Conservation (phyloP, 2,797 vertebrate species). For the Arrhamphus sclerolepis region DNA sequence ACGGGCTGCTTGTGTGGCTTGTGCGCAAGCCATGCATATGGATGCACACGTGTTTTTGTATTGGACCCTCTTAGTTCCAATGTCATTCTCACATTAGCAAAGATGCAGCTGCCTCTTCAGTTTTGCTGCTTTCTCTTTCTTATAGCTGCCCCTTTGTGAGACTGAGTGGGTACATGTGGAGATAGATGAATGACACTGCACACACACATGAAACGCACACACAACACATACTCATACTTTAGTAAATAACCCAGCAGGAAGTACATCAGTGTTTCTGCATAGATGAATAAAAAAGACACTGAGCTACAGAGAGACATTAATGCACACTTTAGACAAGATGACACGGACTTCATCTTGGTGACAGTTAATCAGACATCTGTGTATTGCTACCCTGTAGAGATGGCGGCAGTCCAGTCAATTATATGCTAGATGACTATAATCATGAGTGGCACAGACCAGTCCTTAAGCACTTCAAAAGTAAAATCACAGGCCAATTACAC, state of each 20-base stretch:
- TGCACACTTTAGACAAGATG: constrained; percentile 70
- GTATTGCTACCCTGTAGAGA: constrained; percentile 65
- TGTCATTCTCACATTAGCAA: constrained; percentile 70
- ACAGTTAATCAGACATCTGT: constrained; percentile 77
- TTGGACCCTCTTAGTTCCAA: constrained; percentile 68
- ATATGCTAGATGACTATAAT: constrained; percentile 66
- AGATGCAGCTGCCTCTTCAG: constrained; percentile 81
- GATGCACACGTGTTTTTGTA: constrained; percentile 75
- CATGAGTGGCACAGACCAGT: constrained; percentile 61
- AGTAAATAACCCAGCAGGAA: constrained; percentile 79
- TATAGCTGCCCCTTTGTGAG: constrained; percentile 73
- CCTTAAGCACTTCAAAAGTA: constrained; percentile 60
- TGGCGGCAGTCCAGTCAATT: constrained; percentile 72
- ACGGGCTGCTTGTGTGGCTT: constrained; percentile 23
- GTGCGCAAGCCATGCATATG: constrained; percentile 43
- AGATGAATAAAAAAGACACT: constrained; percentile 61
- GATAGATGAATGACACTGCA: constrained; percentile 75
- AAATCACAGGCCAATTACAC: constrained; percentile 63
- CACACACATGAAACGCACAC: constrained; percentile 48
- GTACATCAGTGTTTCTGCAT: constrained; percentile 73
- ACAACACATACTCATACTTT: constrained; percentile 60
- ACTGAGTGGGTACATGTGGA: constrained; percentile 80
- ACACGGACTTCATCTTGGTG: constrained; percentile 62
- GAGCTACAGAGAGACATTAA: constrained; percentile 60
- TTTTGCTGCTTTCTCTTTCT: constrained; percentile 71